These are phyloP conservation scores for Eupleurogrammus muticus DNA, from an alignment of 2,797 vertebrate genomes.

Conservation along the genomic window DNA sequence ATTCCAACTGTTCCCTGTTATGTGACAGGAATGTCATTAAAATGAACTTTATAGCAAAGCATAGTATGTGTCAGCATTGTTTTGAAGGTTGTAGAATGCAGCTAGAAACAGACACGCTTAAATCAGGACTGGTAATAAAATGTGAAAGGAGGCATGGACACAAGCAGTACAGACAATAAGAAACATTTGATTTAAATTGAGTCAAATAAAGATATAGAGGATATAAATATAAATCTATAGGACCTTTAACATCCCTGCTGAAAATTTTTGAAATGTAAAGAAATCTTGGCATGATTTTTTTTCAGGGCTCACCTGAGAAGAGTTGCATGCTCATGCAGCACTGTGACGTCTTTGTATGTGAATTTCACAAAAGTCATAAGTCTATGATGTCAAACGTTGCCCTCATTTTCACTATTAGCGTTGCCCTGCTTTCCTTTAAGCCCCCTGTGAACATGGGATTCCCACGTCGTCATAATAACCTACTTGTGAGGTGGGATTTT, in stretches of 20 bases:
- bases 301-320: neutral
- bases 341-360: conserved; percentile 10
- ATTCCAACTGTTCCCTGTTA: neutral
- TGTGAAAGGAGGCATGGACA: neutral
- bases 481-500: neutral
- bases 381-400: conserved; percentile 9
- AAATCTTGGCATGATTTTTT: no score
- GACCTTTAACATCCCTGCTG: neutral
- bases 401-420: conserved; percentile 43
- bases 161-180: neutral
- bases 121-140: neutral
- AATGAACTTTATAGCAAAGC: conserved; percentile 13
- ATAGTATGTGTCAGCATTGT: neutral
- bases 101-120: neutral
- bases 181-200: neutral
- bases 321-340: neutral
- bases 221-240: neutral
- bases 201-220: neutral
- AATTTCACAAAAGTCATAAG: conserved; percentile 22
- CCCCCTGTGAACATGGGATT: conserved; percentile 15
- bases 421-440: conserved; percentile 16
- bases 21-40: conserved; percentile 50
- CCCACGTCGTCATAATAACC: neutral
- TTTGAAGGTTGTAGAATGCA: conserved; percentile 1
- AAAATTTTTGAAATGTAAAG: neutral